Conservation (phyloP, 1,140 invertebrate species). For the Caerostris darwini region DNA sequence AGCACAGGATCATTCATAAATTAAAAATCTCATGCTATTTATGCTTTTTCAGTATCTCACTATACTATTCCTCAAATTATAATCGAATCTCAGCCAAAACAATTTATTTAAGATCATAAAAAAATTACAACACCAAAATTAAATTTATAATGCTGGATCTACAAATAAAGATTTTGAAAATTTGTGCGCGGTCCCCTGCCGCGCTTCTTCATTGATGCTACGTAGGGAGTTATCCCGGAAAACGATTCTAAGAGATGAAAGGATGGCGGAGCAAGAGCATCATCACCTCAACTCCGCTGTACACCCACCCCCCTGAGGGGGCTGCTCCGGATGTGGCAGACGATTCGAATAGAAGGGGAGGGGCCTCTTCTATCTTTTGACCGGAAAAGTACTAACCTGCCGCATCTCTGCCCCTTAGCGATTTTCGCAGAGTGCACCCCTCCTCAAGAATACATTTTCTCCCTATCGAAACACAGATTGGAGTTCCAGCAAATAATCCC, state of each 20-base stretch:
- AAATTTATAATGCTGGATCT: background rate
- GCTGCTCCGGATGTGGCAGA: conserved; percentile 58
- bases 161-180: background rate
- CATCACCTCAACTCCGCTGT: conserved; percentile 60
- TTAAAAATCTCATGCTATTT: no score
- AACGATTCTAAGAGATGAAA: conserved; percentile 67
- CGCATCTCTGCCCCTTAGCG: background rate
- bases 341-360: conserved; percentile 59
- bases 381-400: conserved; percentile 12
- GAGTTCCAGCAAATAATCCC: background rate
- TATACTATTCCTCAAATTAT: no score
- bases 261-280: conserved; percentile 69
- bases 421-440: background rate
- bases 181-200: background rate
- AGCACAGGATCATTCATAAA: no score
- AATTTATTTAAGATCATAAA: no score
- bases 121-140: no score
- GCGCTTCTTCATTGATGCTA: conserved; percentile 50
- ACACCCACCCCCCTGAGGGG: conserved; percentile 17
- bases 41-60: no score
- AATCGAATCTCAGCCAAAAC: no score
- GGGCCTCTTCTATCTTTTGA: conserved; percentile 37
- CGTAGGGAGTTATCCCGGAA: conserved; percentile 30
- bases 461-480: background rate
- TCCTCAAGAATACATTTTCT: conserved; percentile 33